These are phyloP conservation scores for Lottia gigantea DNA, from an alignment of 2,888 invertebrate genomes.

Conservation along the genomic window DNA sequence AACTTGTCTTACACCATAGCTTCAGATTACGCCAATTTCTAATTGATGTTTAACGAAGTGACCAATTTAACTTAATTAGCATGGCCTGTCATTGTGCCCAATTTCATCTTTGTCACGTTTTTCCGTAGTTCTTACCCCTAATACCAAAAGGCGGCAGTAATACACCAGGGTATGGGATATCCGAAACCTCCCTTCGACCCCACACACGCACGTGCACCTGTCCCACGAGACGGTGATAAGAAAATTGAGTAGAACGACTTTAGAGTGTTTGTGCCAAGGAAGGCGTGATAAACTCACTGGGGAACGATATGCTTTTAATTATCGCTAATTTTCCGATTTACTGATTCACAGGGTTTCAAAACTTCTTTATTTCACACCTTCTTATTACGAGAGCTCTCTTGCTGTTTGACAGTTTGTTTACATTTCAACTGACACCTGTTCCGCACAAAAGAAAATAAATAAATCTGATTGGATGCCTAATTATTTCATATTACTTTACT, in stretches of 20 bases:
- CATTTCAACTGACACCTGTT: constrained; percentile 11
- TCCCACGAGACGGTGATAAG: constrained; percentile 14
- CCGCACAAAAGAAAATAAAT: constrained; percentile 9
- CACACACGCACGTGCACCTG: constrained; percentile 19
- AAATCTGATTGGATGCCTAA: constrained; percentile 6
- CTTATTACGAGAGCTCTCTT: not conserved
- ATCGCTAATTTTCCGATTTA: constrained; percentile 11
- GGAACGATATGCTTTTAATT: constrained; percentile 19
- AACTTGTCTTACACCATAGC: not conserved
- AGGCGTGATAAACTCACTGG: constrained; percentile 14
- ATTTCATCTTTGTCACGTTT: not conserved
- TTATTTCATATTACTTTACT: constrained; percentile 7
- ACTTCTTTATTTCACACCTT: not conserved
- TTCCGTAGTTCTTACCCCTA: not conserved
- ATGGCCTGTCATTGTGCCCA: constrained; percentile 8
- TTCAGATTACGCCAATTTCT: not conserved
- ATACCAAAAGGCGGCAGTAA: constrained; percentile 6
- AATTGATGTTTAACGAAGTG: constrained; percentile 11
- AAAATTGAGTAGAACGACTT: constrained; percentile 1
- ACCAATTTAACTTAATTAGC: constrained; percentile 6
- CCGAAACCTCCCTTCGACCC: constrained; percentile 14
- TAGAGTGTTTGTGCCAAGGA: constrained; percentile 16
- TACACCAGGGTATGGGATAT: constrained; percentile 10
- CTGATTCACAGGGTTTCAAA: constrained; percentile 4
- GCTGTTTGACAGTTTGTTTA: constrained; percentile 10